Evolutionary conservation across 2,797 vertebrate species (phyloP).

Genomic region (Salarias fasciatus): DNA sequence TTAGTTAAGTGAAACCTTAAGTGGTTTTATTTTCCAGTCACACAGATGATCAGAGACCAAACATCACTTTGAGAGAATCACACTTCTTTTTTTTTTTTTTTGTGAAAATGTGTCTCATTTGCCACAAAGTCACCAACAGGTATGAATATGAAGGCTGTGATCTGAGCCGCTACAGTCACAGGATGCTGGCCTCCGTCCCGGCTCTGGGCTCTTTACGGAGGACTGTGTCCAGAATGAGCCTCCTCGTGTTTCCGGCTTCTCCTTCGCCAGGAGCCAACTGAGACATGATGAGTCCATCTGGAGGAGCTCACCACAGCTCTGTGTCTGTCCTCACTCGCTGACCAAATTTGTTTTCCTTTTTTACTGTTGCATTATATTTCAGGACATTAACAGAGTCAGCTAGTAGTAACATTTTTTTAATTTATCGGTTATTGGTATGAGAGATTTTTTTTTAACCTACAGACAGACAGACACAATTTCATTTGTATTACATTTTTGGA

Average conservation of each 20-base stretch:
- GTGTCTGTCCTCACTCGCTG: conserved; percentile 6
- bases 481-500: too few relatives aligned
- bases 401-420: neutral
- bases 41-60: too few relatives aligned
- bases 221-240: conserved; percentile 57
- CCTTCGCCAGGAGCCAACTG: conserved; percentile 38
- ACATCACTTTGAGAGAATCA: too few relatives aligned
- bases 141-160: neutral
- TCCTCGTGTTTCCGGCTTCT: conserved; percentile 58
- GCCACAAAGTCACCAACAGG: neutral
- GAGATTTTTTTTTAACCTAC: too few relatives aligned
- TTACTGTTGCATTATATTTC: conserved; percentile 4
- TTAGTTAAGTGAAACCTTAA: too few relatives aligned
- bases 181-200: conserved; percentile 40
- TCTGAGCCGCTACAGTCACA: conserved; percentile 25
- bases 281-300: conserved; percentile 54
- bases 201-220: conserved; percentile 45
- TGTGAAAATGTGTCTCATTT: conserved; percentile 7
- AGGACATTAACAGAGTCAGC: neutral
- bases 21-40: too few relatives aligned
- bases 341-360: neutral
- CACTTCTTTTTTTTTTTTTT: neutral
- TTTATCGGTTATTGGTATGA: neutral
- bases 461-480: too few relatives aligned
- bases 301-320: conserved; percentile 18